Percentiles rank a stretch among this genome's conserved stretches.
Evolutionary conservation across 1,140 invertebrate species (phyloP).

Genomic region (Eriosoma lanigerum): DNA sequence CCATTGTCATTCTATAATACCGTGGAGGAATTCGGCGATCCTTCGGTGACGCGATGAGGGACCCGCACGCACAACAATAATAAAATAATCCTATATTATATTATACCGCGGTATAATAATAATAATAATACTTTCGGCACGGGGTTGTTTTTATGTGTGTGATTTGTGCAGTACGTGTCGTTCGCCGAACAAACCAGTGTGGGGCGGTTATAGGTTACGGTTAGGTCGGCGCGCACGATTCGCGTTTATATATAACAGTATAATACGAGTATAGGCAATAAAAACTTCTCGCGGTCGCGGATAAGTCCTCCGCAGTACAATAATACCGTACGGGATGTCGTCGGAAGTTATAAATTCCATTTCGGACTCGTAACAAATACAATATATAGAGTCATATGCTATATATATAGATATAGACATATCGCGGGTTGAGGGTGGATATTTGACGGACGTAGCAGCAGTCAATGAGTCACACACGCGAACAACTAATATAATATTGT

Average conservation of each 20-base stretch:
- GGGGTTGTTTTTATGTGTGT: neutral
- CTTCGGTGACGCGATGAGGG: too few species aligned
- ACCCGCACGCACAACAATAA: too few species aligned
- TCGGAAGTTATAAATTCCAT: neutral
- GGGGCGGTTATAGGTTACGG: neutral
- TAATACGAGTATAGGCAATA: neutral
- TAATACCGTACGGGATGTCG: too few species aligned
- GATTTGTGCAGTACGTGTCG: constrained; percentile 3
- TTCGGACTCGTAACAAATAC: constrained; percentile 3
- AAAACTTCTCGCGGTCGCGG: constrained; percentile 24
- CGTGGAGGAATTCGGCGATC: too few species aligned
- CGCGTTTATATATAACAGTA: neutral
- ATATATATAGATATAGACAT: too few species aligned
- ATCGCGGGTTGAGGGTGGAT: neutral
- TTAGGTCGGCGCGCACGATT: neutral
- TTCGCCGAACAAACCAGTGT: neutral
- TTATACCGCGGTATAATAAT: neutral
- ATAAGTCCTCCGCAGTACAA: too few species aligned
- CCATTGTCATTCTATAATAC: too few species aligned
- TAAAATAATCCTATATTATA: too few species aligned
- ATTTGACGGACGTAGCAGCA: constrained; percentile 13
- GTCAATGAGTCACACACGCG: constrained; percentile 20
- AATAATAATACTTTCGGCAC: neutral
- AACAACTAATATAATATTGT: neutral
- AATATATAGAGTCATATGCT: neutral